Base-by-base conservation (phyloP, 2,113 vertebrate species). In the Ramphastos sulfuratus region DNA sequence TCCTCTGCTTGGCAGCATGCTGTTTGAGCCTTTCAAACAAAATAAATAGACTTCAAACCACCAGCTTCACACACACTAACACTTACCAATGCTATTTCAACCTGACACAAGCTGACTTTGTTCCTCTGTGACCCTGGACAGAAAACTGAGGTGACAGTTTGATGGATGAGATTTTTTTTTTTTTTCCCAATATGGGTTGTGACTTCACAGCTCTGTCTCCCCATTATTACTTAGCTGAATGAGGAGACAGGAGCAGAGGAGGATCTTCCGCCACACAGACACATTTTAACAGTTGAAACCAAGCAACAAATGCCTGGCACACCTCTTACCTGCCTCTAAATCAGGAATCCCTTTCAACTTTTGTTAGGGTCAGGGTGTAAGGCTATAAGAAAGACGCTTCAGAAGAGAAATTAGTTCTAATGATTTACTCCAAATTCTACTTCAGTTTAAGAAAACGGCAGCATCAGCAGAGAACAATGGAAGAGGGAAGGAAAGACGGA, bases 21-120 rank as follows among this genome's bases (percentile, higher is more conserved):
- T 97, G 97, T 94, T 92, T 95, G 95, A 97, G 96, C 94, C 95
- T 98, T 96, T 97, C 96, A 97, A 96, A 95, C 93, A 91, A 94
- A 97, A 97, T 93, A 97, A 98, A 97, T 88, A 94, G 80, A 97
- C 97, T 97, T 96, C 94, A 95, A 97, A 87, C 96, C 96, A 97
- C 97, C 96, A 96, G 97, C 96, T 97, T 93, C 80, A 89, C 85
- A 91, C 94, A 94, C 74, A 95, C 97, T 92, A 94, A 92, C 96
- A 94, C 88, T 97, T 96, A 89, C 96, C 93, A 96, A 94, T 91
- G 96, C 96, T 97, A 96, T 96, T 96, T 95, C 94, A 94, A 97
- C 90, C 95, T 86, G 92, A 97, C 95, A 96, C 92, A 95, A 35
- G 91, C 95, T 24, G 93, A 97, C 96, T 97, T 97, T 97, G 96